Evolutionary conservation across 2,113 vertebrate genomes (phyloP).

Genomic region (Limanda limanda): DNA sequence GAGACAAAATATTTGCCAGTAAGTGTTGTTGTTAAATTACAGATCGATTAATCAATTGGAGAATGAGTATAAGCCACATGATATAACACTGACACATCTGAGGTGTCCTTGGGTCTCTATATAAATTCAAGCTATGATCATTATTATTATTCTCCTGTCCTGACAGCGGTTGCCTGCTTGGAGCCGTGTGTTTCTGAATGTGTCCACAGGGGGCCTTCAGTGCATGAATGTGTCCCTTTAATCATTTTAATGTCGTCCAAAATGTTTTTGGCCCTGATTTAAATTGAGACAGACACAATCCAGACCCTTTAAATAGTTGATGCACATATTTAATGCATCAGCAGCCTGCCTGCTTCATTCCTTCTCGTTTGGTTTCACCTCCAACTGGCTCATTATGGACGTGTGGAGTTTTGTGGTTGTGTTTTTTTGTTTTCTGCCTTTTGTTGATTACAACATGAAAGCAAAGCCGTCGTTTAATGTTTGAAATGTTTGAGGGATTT

Average conservation of each 20-base stretch:
- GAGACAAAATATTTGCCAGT: too few relatives aligned
- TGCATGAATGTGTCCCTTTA: constrained; percentile 34
- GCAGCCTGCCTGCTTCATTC: constrained; percentile 57
- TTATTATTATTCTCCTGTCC: too few relatives aligned
- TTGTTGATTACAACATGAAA: constrained; percentile 38
- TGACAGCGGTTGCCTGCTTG: neutral
- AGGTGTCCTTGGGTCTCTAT: too few relatives aligned
- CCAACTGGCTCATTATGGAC: constrained; percentile 43
- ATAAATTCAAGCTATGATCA: neutral
- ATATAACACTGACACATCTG: neutral
- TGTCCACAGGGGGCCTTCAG: constrained; percentile 20
- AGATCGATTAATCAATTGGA: neutral
- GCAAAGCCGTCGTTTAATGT: constrained; percentile 18
- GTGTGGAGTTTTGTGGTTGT: constrained; percentile 21
- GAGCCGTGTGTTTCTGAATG: neutral
- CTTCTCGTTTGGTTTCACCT: constrained; percentile 61
- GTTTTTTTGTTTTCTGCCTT: constrained; percentile 38
- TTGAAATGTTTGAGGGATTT: constrained; percentile 30
- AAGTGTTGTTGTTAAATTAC: too few relatives aligned
- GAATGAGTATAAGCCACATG: neutral
- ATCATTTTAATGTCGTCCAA: constrained; percentile 47
- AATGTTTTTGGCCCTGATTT: constrained; percentile 36
- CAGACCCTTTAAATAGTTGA: constrained; percentile 58
- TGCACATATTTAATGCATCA: constrained; percentile 64
- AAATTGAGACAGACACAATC: constrained; percentile 45